These are phyloP conservation scores for Capreolus pygargus DNA, from an alignment of 2,113 vertebrate genomes.

Conservation along the genomic window DNA sequence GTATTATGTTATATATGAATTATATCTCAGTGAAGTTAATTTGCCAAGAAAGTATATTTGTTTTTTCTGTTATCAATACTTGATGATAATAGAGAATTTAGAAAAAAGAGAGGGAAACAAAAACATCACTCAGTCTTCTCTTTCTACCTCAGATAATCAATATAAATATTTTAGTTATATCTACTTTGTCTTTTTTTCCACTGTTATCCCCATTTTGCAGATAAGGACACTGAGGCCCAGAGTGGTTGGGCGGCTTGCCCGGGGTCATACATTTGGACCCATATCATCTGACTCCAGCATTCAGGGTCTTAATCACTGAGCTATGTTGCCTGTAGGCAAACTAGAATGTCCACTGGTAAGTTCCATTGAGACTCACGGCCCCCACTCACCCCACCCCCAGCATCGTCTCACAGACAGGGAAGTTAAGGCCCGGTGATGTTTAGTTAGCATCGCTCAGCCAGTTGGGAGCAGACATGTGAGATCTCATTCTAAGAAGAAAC, in stretches of 20 bases:
- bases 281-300: background rate
- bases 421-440: background rate
- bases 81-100: background rate
- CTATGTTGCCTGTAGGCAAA: background rate
- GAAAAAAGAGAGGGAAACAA: conserved; percentile 19
- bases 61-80: background rate
- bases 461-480: background rate
- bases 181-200: background rate
- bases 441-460: background rate
- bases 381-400: too few relatives aligned
- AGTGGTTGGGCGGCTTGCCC: background rate
- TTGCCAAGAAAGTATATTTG: conserved; percentile 10
- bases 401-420: background rate
- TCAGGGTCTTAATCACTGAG: background rate
- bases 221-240: background rate
- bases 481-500: background rate
- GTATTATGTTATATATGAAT: background rate
- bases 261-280: background rate
- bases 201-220: background rate
- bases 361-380: background rate
- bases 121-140: background rate
- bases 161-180: background rate
- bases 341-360: too few relatives aligned
- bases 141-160: background rate
- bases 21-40: conserved; percentile 13